These are phyloP conservation scores for Callionymus lyra DNA, from an alignment of 2,113 vertebrate genomes.

Conservation along the genomic window DNA sequence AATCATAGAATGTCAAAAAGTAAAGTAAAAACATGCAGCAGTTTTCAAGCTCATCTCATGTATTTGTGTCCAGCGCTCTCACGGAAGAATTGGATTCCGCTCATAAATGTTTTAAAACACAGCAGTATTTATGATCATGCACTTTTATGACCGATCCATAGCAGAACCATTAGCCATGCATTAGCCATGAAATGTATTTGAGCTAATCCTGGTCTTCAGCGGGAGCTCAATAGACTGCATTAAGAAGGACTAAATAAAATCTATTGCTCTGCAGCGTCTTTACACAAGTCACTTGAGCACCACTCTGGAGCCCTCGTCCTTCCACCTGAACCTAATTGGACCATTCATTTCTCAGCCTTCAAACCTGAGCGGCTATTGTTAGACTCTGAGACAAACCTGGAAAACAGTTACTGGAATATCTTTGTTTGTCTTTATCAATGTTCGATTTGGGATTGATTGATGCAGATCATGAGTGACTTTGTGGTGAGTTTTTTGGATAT, in stretches of 20 bases:
- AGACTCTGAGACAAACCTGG: too few relatives aligned
- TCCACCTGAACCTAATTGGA: constrained; percentile 51
- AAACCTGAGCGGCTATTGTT: constrained; percentile 49
- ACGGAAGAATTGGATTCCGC: constrained; percentile 47
- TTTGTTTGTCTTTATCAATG: too few relatives aligned
- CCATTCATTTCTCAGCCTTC: constrained; percentile 56
- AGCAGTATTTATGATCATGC: constrained; percentile 56
- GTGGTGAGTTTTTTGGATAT: too few relatives aligned
- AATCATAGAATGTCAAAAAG: too few relatives aligned
- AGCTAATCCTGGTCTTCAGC: constrained; percentile 49
- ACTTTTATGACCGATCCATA: constrained; percentile 63
- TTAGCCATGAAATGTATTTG: constrained; percentile 61
- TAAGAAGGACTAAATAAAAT: constrained; percentile 58
- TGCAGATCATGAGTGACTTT: too few relatives aligned
- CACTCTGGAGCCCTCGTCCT: constrained; percentile 35
- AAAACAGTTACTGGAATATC: background rate
- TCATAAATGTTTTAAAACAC: constrained; percentile 63
- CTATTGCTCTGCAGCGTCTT: constrained; percentile 33
- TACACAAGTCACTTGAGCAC: constrained; percentile 47
- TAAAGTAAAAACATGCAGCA: too few relatives aligned
- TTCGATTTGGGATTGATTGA: too few relatives aligned
- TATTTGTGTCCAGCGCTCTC: constrained; percentile 5
- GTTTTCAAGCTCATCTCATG: constrained; percentile 7
- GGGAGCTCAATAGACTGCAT: constrained; percentile 59
- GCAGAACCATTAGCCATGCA: constrained; percentile 60